A percentile compares a stretch with the other conserved stretches of the same genome.
Conservation (phyloP, 2,888 invertebrate species). For the Drosophila colorata region DNA sequence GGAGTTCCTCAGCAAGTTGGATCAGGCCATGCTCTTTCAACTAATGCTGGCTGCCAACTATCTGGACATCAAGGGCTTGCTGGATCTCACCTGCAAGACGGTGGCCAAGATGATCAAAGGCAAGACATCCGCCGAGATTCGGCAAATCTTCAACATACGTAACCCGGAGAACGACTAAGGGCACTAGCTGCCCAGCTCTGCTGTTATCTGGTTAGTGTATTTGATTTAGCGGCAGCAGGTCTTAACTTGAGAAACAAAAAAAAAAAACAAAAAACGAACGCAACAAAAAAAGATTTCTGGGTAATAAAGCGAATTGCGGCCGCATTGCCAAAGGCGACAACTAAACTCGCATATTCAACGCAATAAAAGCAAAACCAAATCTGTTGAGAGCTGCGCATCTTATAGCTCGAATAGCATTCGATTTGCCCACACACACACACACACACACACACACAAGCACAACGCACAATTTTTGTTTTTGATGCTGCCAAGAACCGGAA, state of each 20-base stretch:
- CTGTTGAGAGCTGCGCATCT: conserved; percentile 41
- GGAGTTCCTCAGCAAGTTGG: conserved; percentile 60
- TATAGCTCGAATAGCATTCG: conserved; percentile 40
- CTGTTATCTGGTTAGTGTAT: conserved; percentile 9
- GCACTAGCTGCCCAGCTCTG: not conserved
- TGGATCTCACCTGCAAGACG: conserved; percentile 66
- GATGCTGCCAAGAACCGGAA: conserved; percentile 41
- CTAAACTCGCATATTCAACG: conserved; percentile 24
- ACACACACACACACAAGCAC: conserved; percentile 1
- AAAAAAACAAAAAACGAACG: not conserved
- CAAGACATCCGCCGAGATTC: conserved; percentile 64
- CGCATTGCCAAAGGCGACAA: conserved; percentile 4
- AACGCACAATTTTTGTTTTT: conserved; percentile 26
- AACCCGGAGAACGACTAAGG: not conserved
- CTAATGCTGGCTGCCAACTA: conserved; percentile 66
- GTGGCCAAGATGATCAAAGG: conserved; percentile 68
- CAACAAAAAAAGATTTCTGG: not conserved
- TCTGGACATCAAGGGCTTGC: conserved; percentile 60
- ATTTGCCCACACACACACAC: conserved; percentile 6
- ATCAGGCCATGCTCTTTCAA: conserved; percentile 61
- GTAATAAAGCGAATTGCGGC: conserved; percentile 14
- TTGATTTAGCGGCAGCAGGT: not conserved
- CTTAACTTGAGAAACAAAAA: not conserved
- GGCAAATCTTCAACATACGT: conserved; percentile 59
- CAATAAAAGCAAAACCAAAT: conserved; percentile 47